A percentile compares a stretch with the other conserved stretches of the same genome.
Conservation (phyloP, 2,888 invertebrate genomes). For the Osmoderma eremita region DNA sequence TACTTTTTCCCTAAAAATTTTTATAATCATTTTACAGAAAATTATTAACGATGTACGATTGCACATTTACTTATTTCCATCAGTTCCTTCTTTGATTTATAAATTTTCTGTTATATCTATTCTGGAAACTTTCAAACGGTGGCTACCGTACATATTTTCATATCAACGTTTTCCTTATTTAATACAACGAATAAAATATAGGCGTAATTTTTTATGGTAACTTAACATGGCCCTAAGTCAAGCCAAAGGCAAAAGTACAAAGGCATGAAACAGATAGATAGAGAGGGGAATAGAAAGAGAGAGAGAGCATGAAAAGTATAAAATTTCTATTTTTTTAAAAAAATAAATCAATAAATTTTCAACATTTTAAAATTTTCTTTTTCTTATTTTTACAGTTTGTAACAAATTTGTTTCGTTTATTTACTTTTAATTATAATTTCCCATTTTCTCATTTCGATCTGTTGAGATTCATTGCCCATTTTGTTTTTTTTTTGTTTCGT, state of each 20-base stretch:
- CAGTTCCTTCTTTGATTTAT: no score
- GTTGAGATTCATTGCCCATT: slow-evolving; percentile 24
- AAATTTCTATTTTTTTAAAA: slow-evolving; percentile 40
- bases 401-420: slow-evolving; percentile 26
- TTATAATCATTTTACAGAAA: no score
- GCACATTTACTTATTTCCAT: no score
- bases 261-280: not conserved
- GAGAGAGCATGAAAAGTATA: slow-evolving; percentile 32
- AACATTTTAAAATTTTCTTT: slow-evolving; percentile 34
- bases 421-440: no score
- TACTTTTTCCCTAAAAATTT: no score
- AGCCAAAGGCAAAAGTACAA: not conserved
- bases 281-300: slow-evolving; percentile 7
- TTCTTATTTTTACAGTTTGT: slow-evolving; percentile 17
- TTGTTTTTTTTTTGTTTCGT: slow-evolving; percentile 22
- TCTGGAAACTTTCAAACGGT: slow-evolving; percentile 1
- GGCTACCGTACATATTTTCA: not conserved
- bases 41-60: no score
- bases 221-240: not conserved
- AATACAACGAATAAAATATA: not conserved
- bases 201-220: not conserved
- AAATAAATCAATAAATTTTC: slow-evolving; percentile 40
- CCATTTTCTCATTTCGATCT: slow-evolving; percentile 22
- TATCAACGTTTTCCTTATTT: not conserved
- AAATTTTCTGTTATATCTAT: no score